Evolutionary conservation across 1,140 invertebrate species (phyloP), one percentile per base, ranked within the genome.

Genomic region (Lepidurus apus): DNA sequence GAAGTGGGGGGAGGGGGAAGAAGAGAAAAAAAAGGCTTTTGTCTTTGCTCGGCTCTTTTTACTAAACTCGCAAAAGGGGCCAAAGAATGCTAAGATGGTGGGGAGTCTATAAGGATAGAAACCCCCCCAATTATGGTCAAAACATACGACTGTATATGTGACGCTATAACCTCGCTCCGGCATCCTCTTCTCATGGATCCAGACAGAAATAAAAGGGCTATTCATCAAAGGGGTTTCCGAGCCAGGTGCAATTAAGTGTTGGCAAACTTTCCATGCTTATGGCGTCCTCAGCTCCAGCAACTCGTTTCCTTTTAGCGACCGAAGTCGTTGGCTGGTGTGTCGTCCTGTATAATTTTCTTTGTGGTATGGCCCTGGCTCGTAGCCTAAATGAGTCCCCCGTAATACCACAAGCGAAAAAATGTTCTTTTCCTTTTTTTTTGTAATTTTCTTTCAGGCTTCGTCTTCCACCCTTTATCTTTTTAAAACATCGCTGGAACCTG

Each of bases 181-280:
- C 53, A 65, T 65, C 53, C 53, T 65, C 53, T 65, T 65, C 17
- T 21, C 21, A 65, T 21, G 21, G 21, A 21, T 65, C 21, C 17
- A 65, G 53, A 65, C 17, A 65, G 53, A 65, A 65, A 65, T 65
- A 65, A 65, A 65, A 65, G 53, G 53, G 53, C 53, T 65, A 13
- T 65, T 65, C 53, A 65, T 65, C 53, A 65, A 65, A 65, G 53
- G 53, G 53, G 9, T 65, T 65, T 65, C 53, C 53, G 53, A 65
- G 53, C 53, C 53, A 65, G 53, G 53, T 65, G 53, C 53, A 65
- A 65, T 65, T 65, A 65, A 65, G 53, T 65, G 53, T 65, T 65
- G 53, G 17, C 53, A 65, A 65, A 65, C 53, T 65, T 65, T 65
- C 53, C 53, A 65, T 65, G 53, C 53, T 65, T 65, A 65, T 65